Base-by-base conservation (phyloP, 2,113 vertebrate genomes). In the Antechinus flavipes region DNA sequence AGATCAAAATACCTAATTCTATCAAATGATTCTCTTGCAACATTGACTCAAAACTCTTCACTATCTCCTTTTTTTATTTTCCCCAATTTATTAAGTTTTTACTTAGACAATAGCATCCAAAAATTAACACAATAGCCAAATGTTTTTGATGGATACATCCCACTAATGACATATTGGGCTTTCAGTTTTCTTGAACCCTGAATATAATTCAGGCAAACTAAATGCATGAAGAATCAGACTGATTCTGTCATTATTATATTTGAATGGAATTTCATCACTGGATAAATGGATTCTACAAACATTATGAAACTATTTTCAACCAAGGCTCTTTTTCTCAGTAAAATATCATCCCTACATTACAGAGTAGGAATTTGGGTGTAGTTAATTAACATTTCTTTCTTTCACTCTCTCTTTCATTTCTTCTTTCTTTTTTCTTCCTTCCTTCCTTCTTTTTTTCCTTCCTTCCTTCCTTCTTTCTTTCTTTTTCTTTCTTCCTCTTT, bases 321-420 rank as follows among this genome's bases (percentile, higher is more conserved):
- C 49, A 58, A 93, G 27, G 68, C 2, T 90, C 8, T 30, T 11
- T 61, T 55, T 47, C 90, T 54, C 50, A 53, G 91, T 93, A 49
- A 90, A 93, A 84, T 61, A 96, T 50, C 76, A 89, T 42, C 91
- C 50, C 55, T 55, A 26, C 1, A 54, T 94, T 56, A 14, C 30
- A 58, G 8, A 94, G 7, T 5, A 76, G 54, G 8, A 91, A 30
- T 42, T 91, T 93, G 3, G 16, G 2, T 92, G 54, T 30, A 35
- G 89, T 46, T 96, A 90, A 95, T 95, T 90, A 55, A 35, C 54
- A n/a, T 95, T 95, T 94, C 27, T 61, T 58, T 61, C 93, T 92
- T 27, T 27, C 50, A 50, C 4, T 47, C 47, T 2, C 47, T 47
- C 47, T 47, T 4, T 47, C 47, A 47, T 47, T 47, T 47, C 47